phyloP scores from a whole-genome alignment of 1,140 invertebrate genomes.

The Helicoverpa zea region DNA sequence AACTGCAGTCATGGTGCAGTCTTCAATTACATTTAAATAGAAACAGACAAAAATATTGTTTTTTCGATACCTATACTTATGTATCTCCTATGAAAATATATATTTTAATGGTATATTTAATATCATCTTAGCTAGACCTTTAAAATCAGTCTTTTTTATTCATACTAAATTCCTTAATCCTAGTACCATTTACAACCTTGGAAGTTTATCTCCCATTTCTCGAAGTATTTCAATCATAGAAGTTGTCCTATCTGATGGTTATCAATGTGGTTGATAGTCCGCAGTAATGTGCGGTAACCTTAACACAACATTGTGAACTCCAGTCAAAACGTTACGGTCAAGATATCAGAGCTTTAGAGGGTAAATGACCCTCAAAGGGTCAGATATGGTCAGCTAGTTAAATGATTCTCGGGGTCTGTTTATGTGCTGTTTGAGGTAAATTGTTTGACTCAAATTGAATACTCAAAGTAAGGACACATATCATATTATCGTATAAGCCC shows the following conservation, averaged over 20 bases:
- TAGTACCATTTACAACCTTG: no score
- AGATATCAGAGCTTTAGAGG: not conserved
- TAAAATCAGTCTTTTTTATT: no score
- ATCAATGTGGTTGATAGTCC: not conserved
- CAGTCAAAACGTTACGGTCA: constrained; percentile 1
- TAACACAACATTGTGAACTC: not conserved
- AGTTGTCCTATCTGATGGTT: not conserved
- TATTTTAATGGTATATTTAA: no score
- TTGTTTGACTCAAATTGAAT: no score
- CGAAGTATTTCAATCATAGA: constrained; percentile 8
- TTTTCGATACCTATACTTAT: no score
- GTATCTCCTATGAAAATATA: no score
- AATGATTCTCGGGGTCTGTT: constrained; percentile 11
- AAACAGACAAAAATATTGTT: no score
- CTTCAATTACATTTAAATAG: no score
- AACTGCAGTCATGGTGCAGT: no score
- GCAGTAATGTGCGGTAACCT: not conserved
- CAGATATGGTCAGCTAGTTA: constrained; percentile 15
- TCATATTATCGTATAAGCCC: no score
- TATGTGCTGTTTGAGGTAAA: constrained; percentile 8
- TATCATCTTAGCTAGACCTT: no score
- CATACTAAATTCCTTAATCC: not conserved
- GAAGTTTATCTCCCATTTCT: not conserved
- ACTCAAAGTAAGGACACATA: no score
- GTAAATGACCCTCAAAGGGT: constrained; percentile 11